These are phyloP conservation scores for Arenaria interpres DNA, from an alignment of 2,113 vertebrate genomes.

Conservation along the genomic window DNA sequence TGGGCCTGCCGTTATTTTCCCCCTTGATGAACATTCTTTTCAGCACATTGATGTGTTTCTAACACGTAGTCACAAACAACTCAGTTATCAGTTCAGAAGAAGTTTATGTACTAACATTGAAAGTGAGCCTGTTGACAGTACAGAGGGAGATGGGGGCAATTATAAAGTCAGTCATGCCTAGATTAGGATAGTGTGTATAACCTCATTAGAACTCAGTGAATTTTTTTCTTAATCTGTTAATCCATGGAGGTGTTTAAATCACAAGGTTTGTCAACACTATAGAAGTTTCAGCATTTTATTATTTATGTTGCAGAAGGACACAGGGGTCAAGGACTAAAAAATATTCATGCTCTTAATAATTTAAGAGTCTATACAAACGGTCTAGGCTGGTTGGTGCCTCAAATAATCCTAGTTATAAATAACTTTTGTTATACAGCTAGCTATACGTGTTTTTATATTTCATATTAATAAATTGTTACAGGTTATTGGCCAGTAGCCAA, in stretches of 20 bases:
- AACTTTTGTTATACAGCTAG: background rate
- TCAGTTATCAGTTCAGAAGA: background rate
- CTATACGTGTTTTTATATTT: constrained; percentile 27
- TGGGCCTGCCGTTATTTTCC: background rate
- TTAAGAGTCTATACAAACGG: background rate
- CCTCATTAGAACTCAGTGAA: background rate
- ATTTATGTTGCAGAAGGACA: background rate
- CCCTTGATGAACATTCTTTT: background rate
- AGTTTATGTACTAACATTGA: background rate
- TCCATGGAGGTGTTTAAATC: background rate
- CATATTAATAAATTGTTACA: constrained; percentile 42
- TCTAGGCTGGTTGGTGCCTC: constrained; percentile 21
- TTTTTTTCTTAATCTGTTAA: background rate
- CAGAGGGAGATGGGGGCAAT: background rate
- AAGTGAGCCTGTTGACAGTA: background rate
- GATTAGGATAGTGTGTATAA: background rate
- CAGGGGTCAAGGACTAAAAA: background rate
- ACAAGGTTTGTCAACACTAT: background rate
- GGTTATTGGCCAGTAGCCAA: constrained; percentile 52
- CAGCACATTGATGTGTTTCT: background rate
- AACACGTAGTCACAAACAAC: background rate
- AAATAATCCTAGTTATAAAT: constrained; percentile 54
- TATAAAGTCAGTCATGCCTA: background rate
- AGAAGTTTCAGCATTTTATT: background rate
- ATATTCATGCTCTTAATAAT: background rate